Percentiles rank a stretch among this genome's conserved stretches.
phyloP scores from a whole-genome alignment of 2,888 invertebrate genomes.

The Siphlonurus alternatus region DNA sequence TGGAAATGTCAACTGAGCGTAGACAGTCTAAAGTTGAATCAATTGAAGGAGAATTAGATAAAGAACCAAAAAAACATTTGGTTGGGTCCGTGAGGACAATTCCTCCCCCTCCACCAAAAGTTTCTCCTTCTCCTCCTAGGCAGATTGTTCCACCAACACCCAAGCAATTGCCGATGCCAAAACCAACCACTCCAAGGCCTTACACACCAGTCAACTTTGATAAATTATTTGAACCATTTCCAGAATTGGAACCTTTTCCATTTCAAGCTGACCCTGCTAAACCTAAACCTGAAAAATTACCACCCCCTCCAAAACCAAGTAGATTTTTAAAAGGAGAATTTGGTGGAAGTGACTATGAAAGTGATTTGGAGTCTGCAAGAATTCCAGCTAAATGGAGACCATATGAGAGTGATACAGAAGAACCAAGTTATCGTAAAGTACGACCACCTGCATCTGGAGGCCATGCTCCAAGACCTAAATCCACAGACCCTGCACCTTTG shows the following conservation, averaged over 20 bases:
- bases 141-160: neutral
- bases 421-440: slow-evolving; percentile 36
- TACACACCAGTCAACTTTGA: slow-evolving; percentile 2
- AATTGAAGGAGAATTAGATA: slow-evolving; percentile 34
- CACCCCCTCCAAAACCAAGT: slow-evolving; percentile 37
- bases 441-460: slow-evolving; percentile 28
- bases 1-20: slow-evolving; percentile 24
- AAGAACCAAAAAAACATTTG: slow-evolving; percentile 33
- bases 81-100: slow-evolving; percentile 37
- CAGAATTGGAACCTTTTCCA: slow-evolving; percentile 32
- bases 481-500: slow-evolving; percentile 35
- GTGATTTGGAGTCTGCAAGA: slow-evolving; percentile 35
- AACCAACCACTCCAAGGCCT: slow-evolving; percentile 3
- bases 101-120: slow-evolving; percentile 25
- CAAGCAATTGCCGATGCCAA: slow-evolving; percentile 20
- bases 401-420: slow-evolving; percentile 41
- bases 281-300: slow-evolving; percentile 18
- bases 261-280: slow-evolving; percentile 30
- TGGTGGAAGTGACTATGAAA: slow-evolving; percentile 49
- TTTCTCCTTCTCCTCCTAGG: slow-evolving; percentile 12
- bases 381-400: slow-evolving; percentile 37
- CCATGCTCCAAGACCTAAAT: slow-evolving; percentile 29
- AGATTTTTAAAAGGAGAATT: slow-evolving; percentile 38
- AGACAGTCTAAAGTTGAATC: slow-evolving; percentile 37
- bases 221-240: slow-evolving; percentile 28